Base-by-base conservation (phyloP, 2,888 invertebrate genomes). In the Stegophylla sp. region DNA sequence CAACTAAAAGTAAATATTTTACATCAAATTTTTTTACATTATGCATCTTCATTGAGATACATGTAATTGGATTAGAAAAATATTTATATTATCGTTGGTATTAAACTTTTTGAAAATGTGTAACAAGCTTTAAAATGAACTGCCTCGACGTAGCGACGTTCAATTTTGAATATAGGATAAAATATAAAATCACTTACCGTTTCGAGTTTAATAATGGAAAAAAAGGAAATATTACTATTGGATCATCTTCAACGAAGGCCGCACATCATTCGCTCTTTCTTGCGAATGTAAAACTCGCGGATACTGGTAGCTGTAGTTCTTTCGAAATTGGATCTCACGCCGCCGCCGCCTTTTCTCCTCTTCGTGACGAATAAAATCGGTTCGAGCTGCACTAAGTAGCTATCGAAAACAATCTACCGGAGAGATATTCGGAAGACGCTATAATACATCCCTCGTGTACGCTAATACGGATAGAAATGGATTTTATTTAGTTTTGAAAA, bases 321-420 rank as follows among this genome's bases (percentile, higher is more conserved):
- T 23, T n/a, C n/a, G 48, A 71, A 71, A 71, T 71, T 41, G 53
- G 15, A 71, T 41, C 5, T n/a, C n/a, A n/a, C 34, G 34, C 34
- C 34, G 34, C 7, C 34, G 34, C 34, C 3, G 34, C 34, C 34
- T 34, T 26, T 67, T 67, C 17, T 48, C 26, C 2, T 43, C 15
- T 20, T 20, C 5, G 9, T 9, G 34, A 17, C 4, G 26, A 72
- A 3, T 17, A 43, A 72, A 41, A 23, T 59, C 34, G 20, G 51
- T 53, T 15, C 34, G 17, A 26, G 15, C 23, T 12, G 45, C 53
- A 53, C 20, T 71, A 53, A 69, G 2, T 20, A 51, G 28, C 28
- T 71, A 53, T 71, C 34, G 20, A 41, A 53, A 34, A 15, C 34
- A 20, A 20, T 23, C n/a, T 34, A n/a, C n/a, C 7, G 5, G 28